phyloP scores from a whole-genome alignment of 2,797 vertebrate species.

The Anniella stebbinsi region DNA sequence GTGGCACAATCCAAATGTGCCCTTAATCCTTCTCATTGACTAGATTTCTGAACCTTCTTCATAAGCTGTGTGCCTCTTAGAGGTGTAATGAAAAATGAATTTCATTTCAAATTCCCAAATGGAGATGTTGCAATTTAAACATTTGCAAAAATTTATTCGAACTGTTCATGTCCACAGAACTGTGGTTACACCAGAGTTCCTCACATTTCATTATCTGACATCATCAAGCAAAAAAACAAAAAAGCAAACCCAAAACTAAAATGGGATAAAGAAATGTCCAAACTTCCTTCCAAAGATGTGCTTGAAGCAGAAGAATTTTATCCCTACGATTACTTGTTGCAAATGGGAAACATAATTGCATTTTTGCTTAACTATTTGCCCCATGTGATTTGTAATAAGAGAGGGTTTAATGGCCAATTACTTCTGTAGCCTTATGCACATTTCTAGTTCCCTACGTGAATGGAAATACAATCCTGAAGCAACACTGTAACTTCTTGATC shows the following conservation, averaged over 20 bases:
- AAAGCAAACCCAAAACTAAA: not conserved
- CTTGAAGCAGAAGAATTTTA: not conserved
- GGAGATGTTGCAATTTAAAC: not conserved
- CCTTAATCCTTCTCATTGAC: not conserved
- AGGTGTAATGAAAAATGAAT: not conserved
- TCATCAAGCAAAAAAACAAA: not conserved
- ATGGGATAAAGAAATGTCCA: not conserved
- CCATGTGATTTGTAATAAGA: not conserved
- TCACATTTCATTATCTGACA: not conserved
- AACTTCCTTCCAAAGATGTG: not conserved
- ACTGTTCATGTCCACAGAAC: not conserved
- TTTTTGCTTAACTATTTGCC: not conserved
- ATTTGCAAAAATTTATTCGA: not conserved
- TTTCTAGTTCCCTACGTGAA: not conserved
- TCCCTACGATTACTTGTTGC: not conserved
- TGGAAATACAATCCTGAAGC: not conserved
- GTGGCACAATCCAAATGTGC: conserved; percentile 5
- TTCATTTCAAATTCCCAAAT: not conserved
- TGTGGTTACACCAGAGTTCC: not conserved
- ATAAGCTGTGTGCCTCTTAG: not conserved
- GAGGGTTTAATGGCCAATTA: not conserved
- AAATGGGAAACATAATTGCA: not conserved
- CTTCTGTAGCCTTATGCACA: not conserved
- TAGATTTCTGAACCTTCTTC: not conserved
- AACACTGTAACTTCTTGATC: not conserved